Evolutionary conservation across 2,113 vertebrate species (phyloP).

Genomic region (Phaethornis superciliosus): DNA sequence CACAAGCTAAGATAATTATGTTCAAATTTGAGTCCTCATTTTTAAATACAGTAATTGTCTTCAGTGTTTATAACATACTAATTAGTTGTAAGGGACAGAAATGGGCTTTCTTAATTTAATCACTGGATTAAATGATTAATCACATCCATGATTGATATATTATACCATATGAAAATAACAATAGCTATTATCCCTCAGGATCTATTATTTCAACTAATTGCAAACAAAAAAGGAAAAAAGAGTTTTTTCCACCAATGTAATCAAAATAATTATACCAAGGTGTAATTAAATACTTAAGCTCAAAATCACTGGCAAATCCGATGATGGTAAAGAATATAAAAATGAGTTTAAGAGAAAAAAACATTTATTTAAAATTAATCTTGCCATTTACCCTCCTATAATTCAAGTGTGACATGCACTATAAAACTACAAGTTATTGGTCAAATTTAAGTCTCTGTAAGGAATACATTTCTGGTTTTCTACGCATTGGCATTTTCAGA

Average conservation of each 20-base stretch:
- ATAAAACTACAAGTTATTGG: neutral
- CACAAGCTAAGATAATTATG: neutral
- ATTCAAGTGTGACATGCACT: neutral
- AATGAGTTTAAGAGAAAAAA: neutral
- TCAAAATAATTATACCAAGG: neutral
- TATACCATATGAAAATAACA: neutral
- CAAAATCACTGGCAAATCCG: neutral
- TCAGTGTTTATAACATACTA: neutral
- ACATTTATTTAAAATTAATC: neutral
- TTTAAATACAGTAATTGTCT: neutral
- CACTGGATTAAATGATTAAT: constrained; percentile 6
- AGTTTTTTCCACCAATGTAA: neutral
- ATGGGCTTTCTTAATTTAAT: constrained; percentile 27
- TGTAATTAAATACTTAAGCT: neutral
- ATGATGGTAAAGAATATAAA: neutral
- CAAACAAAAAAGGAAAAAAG: neutral
- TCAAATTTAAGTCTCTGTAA: neutral
- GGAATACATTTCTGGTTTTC: neutral
- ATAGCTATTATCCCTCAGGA: neutral
- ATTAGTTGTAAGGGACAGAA: constrained; percentile 5
- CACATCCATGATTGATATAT: neutral
- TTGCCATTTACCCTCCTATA: neutral
- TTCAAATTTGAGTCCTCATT: neutral
- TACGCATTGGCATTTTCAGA: neutral
- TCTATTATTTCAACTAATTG: neutral